phyloP scores from a whole-genome alignment of 2,113 vertebrate species.

The Hemichromis elongatus region DNA sequence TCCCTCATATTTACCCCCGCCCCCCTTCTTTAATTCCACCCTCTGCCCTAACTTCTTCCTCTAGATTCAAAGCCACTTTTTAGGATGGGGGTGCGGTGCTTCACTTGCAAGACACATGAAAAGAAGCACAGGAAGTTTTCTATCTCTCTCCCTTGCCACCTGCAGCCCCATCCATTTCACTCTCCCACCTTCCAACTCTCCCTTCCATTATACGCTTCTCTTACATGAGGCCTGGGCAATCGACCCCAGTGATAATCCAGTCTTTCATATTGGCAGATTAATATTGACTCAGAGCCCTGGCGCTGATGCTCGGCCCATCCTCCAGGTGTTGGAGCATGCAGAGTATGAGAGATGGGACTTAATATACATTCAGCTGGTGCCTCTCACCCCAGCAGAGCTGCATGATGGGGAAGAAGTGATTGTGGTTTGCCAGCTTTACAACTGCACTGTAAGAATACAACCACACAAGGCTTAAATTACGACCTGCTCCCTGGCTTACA shows the following conservation, averaged over 20 bases:
- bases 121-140: slow-evolving; percentile 16
- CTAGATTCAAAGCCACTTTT: slow-evolving; percentile 45
- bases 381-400: slow-evolving; percentile 6
- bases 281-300: slow-evolving; percentile 56
- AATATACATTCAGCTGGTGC: slow-evolving; percentile 32
- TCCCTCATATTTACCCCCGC: neutral
- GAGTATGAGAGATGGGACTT: slow-evolving; percentile 33
- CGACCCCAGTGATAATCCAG: slow-evolving; percentile 56
- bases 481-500: neutral
- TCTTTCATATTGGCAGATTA: slow-evolving; percentile 64
- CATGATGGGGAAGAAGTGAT: slow-evolving; percentile 2
- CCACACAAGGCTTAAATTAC: neutral
- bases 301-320: slow-evolving; percentile 32
- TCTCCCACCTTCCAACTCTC: neutral
- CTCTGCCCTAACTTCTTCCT: slow-evolving; percentile 27
- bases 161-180: neutral
- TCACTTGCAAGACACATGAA: neutral
- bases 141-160: neutral
- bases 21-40: neutral
- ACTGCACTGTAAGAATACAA: neutral
- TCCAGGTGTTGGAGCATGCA: slow-evolving; percentile 34
- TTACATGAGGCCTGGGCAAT: slow-evolving; percentile 31
- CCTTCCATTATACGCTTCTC: slow-evolving; percentile 22
- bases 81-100: neutral
- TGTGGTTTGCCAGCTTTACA: slow-evolving; percentile 15